Conservation (phyloP, 2,888 invertebrate species). For the Margaritifera margaritifera region DNA sequence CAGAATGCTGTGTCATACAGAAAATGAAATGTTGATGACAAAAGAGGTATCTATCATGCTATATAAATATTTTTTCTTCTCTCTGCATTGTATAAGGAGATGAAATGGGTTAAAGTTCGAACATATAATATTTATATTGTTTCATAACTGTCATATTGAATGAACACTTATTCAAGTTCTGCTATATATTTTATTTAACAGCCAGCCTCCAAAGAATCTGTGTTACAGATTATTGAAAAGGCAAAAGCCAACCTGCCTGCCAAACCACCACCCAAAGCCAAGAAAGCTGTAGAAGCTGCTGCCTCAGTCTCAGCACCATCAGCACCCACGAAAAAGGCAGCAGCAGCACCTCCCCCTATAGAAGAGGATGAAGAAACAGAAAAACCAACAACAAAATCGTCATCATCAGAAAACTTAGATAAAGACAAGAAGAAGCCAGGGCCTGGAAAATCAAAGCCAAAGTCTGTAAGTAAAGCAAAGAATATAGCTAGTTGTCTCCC, state of each 20-base stretch:
- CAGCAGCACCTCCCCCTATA: conserved; percentile 22
- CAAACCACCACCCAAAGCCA: conserved; percentile 74
- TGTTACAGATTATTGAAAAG: conserved; percentile 88
- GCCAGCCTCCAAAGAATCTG: conserved; percentile 75
- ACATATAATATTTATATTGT: background rate
- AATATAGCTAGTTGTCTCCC: no score
- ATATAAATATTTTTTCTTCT: background rate
- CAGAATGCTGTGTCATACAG: no score
- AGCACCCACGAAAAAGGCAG: conserved; percentile 27
- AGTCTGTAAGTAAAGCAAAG: conserved; percentile 31
- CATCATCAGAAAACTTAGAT: conserved; percentile 37
- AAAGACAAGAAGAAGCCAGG: conserved; percentile 25
- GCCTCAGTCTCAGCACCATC: conserved; percentile 24
- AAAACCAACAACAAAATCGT: conserved; percentile 38
- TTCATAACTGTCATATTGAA: background rate
- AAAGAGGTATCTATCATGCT: background rate
- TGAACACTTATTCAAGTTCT: background rate
- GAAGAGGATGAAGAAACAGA: conserved; percentile 48
- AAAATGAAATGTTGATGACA: no score
- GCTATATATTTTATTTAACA: conserved; percentile 40
- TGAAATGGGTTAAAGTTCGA: background rate
- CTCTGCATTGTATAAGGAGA: no score
- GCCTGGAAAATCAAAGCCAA: conserved; percentile 41
- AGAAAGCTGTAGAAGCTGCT: conserved; percentile 39
- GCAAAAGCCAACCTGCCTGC: conserved; percentile 87